Conservation (phyloP, 1,140 invertebrate genomes). For the Eriosoma lanigerum region DNA sequence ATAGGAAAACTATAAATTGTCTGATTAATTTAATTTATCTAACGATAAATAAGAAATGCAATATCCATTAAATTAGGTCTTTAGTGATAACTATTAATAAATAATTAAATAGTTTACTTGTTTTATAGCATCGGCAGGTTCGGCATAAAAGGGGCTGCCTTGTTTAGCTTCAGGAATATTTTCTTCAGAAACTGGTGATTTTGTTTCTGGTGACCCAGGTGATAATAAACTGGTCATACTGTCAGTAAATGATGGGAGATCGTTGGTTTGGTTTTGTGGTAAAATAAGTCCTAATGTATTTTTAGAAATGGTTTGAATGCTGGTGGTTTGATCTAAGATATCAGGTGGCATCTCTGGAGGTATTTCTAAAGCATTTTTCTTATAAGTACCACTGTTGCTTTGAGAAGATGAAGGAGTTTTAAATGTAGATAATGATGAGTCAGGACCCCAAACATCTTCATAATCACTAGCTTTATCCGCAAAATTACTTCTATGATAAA, state of each 20-base stretch:
- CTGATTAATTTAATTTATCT: too few relatives aligned
- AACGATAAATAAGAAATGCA: too few relatives aligned
- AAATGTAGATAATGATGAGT: slow-evolving; percentile 58
- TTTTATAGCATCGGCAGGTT: slow-evolving; percentile 82
- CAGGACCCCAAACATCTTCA: slow-evolving; percentile 87
- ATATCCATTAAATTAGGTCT: too few relatives aligned
- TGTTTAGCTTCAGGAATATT: slow-evolving; percentile 58
- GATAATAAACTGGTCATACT: slow-evolving; percentile 40
- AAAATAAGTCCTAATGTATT: slow-evolving; percentile 28
- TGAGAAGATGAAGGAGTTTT: slow-evolving; percentile 59
- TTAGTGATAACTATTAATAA: too few relatives aligned
- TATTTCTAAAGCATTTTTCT: slow-evolving; percentile 39
- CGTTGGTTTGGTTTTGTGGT: slow-evolving; percentile 6
- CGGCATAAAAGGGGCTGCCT: slow-evolving; percentile 86
- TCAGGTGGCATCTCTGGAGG: slow-evolving; percentile 56
- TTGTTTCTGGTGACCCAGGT: slow-evolving; percentile 20
- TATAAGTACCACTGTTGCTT: slow-evolving; percentile 51
- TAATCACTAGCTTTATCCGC: slow-evolving; percentile 93
- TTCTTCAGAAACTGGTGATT: not conserved
- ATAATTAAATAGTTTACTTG: slow-evolving; percentile 56
- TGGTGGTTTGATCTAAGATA: slow-evolving; percentile 56
- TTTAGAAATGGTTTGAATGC: slow-evolving; percentile 3
- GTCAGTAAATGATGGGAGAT: slow-evolving; percentile 38
- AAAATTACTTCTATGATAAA: slow-evolving; percentile 82
- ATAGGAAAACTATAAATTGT: too few relatives aligned